These are phyloP conservation scores for Protobothrops mucrosquamatus DNA, from an alignment of 2,113 vertebrate genomes.

Conservation along the genomic window DNA sequence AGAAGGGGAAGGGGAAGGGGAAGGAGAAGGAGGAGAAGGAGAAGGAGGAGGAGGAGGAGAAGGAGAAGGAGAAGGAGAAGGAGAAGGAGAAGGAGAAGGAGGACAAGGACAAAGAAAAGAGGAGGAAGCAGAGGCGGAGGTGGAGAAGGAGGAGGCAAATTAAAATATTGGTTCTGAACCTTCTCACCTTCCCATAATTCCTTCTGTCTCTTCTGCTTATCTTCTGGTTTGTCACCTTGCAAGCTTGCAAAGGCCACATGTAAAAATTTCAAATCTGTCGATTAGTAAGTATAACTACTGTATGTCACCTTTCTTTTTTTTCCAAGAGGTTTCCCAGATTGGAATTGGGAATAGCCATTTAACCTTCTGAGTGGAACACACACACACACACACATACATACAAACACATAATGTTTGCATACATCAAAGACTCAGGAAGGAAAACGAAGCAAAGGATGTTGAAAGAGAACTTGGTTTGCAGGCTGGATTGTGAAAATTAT, in stretches of 20 bases:
- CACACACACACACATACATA: neutral
- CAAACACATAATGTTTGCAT: constrained; percentile 29
- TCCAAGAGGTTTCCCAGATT: neutral
- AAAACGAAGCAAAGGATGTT: constrained; percentile 58
- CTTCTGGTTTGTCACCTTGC: neutral
- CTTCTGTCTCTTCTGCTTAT: neutral
- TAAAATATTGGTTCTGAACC: neutral
- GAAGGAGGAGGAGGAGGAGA: neutral
- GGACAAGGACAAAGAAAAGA: neutral
- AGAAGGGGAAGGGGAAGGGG: no score
- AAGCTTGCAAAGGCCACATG: neutral
- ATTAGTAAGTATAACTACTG: neutral
- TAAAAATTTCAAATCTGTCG: neutral
- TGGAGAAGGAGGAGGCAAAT: neutral
- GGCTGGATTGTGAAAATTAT: neutral
- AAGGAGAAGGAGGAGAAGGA: accelerated
- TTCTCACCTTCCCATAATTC: neutral
- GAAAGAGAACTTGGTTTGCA: constrained; percentile 46
- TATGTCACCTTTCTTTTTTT: neutral
- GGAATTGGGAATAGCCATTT: constrained; percentile 48
- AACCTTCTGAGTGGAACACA: constrained; percentile 27
- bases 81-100: neutral
- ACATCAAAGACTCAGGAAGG: constrained; percentile 47
- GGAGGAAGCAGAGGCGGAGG: neutral
- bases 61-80: neutral